phyloP scores from a whole-genome alignment of 2,888 invertebrate genomes.

The Drosophila macrospina region DNA sequence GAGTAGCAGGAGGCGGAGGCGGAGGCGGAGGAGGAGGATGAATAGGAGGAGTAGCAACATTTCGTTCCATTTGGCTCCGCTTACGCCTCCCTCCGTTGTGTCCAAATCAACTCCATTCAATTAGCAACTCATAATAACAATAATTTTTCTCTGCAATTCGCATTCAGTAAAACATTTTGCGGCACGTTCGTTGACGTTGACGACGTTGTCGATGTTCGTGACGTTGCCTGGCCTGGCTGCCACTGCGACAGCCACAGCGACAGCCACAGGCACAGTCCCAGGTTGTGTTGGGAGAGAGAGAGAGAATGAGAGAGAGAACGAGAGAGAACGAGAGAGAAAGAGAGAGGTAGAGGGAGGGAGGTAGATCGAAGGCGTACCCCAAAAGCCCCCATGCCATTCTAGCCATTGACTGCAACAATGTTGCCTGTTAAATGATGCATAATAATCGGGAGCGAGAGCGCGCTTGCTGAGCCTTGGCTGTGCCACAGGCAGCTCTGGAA shows the following conservation, averaged over 20 bases:
- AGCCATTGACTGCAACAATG: constrained; percentile 79
- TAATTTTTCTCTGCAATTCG: constrained; percentile 78
- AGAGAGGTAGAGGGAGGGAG: not conserved
- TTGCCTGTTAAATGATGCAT: constrained; percentile 81
- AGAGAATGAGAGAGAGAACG: not conserved
- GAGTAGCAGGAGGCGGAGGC: constrained; percentile 1
- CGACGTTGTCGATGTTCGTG: constrained; percentile 64
- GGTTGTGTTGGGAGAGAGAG: not conserved
- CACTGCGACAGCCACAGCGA: constrained; percentile 2
- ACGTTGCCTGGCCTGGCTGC: constrained; percentile 54
- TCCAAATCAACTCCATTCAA: constrained; percentile 74
- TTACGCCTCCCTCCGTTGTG: constrained; percentile 11
- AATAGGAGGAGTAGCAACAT: constrained; percentile 27
- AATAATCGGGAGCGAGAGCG: constrained; percentile 73
- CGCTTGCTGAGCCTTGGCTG: constrained; percentile 62
- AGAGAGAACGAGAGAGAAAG: not conserved
- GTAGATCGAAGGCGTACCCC: constrained; percentile 10
- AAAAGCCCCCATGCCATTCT: constrained; percentile 37
- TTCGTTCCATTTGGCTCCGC: constrained; percentile 26
- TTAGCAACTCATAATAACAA: constrained; percentile 82
- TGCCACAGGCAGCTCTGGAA: constrained; percentile 7
- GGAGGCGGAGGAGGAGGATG: not conserved
- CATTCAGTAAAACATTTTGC: constrained; percentile 75
- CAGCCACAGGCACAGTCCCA: constrained; percentile 4
- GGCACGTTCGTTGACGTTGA: constrained; percentile 63